Percentiles rank a stretch among this genome's conserved stretches.
phyloP scores from a whole-genome alignment of 2,113 vertebrate species.

The Tringa solitaria region DNA sequence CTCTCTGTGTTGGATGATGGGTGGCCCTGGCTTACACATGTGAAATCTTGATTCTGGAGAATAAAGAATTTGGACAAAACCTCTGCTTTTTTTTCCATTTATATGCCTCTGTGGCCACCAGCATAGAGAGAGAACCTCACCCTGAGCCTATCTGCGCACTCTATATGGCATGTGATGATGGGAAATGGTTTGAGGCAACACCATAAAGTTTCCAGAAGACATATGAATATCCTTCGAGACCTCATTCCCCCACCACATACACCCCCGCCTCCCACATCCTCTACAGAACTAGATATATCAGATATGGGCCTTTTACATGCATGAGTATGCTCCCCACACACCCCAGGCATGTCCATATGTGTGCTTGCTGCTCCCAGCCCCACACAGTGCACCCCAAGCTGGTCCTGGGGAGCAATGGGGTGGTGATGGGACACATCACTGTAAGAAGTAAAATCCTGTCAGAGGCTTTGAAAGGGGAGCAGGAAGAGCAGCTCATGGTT shows the following conservation, averaged over 20 bases:
- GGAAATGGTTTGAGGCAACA: neutral
- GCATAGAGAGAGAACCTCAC: neutral
- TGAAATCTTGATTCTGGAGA: neutral
- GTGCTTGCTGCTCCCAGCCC: neutral
- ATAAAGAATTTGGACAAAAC: conserved; percentile 19
- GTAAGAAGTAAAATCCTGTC: neutral
- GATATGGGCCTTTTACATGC: neutral
- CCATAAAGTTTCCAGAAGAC: neutral
- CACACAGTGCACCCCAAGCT: accelerated
- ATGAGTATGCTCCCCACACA: neutral
- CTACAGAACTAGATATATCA: neutral
- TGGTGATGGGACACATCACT: accelerated
- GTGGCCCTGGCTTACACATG: neutral
- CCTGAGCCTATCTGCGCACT: neutral
- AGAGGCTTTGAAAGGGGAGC: neutral
- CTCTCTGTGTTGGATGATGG: accelerated
- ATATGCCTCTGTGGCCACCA: neutral
- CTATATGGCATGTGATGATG: neutral
- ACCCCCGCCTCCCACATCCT: neutral
- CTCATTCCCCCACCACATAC: neutral
- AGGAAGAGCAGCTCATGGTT: accelerated
- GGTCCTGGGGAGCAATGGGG: neutral
- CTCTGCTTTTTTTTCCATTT: neutral
- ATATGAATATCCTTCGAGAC: neutral
- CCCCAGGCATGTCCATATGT: accelerated